phyloP scores from a whole-genome alignment of 2,113 vertebrate genomes.

The Fregetta grallaria region DNA sequence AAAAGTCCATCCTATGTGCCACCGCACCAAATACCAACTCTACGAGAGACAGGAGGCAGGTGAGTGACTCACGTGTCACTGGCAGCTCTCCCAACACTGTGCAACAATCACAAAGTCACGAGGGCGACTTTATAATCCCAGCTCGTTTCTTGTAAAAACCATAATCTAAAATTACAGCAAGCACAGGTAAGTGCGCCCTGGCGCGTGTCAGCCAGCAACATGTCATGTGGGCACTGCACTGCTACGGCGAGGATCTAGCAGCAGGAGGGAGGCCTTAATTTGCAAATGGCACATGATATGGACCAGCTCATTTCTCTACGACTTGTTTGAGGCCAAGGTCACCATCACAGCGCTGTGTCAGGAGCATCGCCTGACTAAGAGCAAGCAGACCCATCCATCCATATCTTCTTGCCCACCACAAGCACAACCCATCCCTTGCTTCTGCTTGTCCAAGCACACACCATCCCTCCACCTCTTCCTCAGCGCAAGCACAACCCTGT shows the following conservation, averaged over 20 bases:
- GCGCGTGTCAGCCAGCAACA: accelerated
- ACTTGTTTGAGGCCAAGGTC: background rate
- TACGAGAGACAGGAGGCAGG: background rate
- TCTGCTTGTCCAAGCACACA: background rate
- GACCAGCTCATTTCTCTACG: background rate
- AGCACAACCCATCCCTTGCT: background rate
- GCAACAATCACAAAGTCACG: background rate
- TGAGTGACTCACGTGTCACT: background rate
- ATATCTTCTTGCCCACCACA: background rate
- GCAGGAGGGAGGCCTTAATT: background rate
- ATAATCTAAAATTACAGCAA: background rate
- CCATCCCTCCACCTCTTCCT: background rate
- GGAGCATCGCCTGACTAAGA: background rate
- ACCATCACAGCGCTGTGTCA: background rate
- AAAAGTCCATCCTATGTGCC: background rate
- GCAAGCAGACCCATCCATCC: background rate
- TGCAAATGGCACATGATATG: accelerated
- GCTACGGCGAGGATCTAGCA: background rate
- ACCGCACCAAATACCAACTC: background rate
- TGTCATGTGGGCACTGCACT: accelerated
- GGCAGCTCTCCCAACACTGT: background rate
- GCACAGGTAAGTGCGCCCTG: accelerated
- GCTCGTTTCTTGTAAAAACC: background rate
- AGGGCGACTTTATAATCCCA: background rate
- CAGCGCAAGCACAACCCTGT: accelerated